These are phyloP conservation scores for Diarsia rubi DNA, from an alignment of 2,888 invertebrate genomes.

Conservation along the genomic window DNA sequence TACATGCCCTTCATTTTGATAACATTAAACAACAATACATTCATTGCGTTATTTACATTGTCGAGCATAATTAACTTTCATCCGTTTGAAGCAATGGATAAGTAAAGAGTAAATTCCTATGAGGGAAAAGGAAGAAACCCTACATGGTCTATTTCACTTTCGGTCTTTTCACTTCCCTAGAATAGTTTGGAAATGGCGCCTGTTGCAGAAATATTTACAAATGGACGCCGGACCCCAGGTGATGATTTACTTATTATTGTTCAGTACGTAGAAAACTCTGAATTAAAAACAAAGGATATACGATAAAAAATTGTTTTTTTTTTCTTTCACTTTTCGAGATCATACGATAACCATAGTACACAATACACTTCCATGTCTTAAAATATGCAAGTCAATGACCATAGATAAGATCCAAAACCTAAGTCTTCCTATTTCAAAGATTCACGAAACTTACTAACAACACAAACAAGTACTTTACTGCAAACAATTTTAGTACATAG, in stretches of 20 bases:
- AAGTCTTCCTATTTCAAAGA: slow-evolving; percentile 5
- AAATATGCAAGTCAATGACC: slow-evolving; percentile 1
- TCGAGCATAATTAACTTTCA: background rate
- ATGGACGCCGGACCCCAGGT: too few relatives aligned
- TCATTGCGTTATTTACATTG: background rate
- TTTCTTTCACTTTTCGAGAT: background rate
- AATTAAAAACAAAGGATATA: background rate
- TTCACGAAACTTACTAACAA: slow-evolving; percentile 22
- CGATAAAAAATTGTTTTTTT: background rate
- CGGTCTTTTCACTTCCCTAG: too few relatives aligned
- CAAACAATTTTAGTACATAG: slow-evolving; percentile 51
- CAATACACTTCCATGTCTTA: background rate
- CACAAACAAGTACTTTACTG: slow-evolving; percentile 33
- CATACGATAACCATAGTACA: background rate
- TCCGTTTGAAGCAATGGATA: background rate
- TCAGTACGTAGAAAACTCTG: too few relatives aligned
- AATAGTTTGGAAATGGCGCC: too few relatives aligned
- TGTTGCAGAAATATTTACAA: too few relatives aligned
- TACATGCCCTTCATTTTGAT: background rate
- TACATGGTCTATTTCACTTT: background rate
- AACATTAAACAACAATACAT: background rate
- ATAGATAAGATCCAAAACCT: background rate
- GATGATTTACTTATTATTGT: too few relatives aligned
- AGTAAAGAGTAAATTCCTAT: background rate
- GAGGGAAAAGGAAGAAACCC: too few relatives aligned